phyloP scores from a whole-genome alignment of 2,888 invertebrate genomes.

The Vanessa cardui region DNA sequence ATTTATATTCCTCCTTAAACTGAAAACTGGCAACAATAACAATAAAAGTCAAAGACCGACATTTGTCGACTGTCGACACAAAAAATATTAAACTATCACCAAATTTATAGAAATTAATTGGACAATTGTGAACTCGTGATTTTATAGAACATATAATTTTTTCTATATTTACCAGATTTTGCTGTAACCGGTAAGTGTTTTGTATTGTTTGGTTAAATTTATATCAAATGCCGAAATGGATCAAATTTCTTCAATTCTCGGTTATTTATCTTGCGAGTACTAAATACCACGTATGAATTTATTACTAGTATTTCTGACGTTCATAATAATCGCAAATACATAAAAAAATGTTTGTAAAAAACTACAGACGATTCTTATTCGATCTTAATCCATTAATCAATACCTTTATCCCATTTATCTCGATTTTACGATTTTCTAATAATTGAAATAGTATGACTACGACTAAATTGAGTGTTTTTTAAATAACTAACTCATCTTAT shows the following conservation, averaged over 20 bases:
- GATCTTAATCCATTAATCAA: conserved; percentile 9
- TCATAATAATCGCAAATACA: background rate
- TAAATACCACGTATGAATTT: conserved; percentile 21
- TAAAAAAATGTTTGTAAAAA: background rate
- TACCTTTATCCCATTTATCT: background rate
- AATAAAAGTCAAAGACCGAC: conserved; percentile 33
- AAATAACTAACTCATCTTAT: no score
- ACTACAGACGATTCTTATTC: background rate
- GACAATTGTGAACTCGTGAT: conserved; percentile 25
- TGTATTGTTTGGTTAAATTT: conserved; percentile 21
- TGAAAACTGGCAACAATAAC: conserved; percentile 18
- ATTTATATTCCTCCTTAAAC: background rate
- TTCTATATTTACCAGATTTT: background rate
- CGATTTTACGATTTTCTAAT: no score
- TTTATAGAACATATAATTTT: conserved; percentile 11
- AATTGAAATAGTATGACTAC: no score
- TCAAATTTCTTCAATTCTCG: conserved; percentile 36
- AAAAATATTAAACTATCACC: conserved; percentile 34
- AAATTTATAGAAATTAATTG: conserved; percentile 28
- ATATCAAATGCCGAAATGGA: conserved; percentile 30
- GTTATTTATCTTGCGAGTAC: conserved; percentile 27
- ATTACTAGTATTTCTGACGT: background rate
- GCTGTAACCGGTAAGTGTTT: conserved; percentile 28
- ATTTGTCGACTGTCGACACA: conserved; percentile 30
- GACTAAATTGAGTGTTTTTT: no score